Percentiles rank a stretch among this genome's conserved stretches.
These are phyloP conservation scores for Eufriesea mexicana DNA, from an alignment of 1,140 invertebrate species.

Conservation along the genomic window DNA sequence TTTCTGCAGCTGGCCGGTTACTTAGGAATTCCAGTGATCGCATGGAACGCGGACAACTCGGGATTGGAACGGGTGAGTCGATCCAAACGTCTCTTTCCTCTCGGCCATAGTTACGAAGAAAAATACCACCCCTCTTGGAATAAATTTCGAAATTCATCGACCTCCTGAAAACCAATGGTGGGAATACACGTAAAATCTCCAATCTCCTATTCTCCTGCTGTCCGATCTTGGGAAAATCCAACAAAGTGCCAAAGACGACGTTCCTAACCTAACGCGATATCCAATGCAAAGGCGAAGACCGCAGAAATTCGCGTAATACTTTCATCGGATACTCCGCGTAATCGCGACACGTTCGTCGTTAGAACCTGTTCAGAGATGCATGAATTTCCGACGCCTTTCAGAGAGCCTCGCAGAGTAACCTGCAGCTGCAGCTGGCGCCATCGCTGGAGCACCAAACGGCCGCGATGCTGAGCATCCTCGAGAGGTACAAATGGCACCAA, in stretches of 20 bases:
- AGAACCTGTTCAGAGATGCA: background rate
- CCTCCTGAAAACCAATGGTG: too few relatives aligned
- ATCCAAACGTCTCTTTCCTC: background rate
- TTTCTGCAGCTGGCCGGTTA: slow-evolving; percentile 95
- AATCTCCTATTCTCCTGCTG: too few relatives aligned
- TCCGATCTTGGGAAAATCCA: too few relatives aligned
- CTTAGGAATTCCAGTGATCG: slow-evolving; percentile 93
- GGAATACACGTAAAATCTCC: too few relatives aligned
- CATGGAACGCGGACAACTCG: slow-evolving; percentile 97
- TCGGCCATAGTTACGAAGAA: too few relatives aligned
- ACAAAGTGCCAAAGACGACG: too few relatives aligned
- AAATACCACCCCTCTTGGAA: background rate
- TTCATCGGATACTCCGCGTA: too few relatives aligned
- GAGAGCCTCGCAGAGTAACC: slow-evolving; percentile 90
- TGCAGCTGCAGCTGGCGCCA: slow-evolving; percentile 95
- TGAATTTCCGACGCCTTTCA: slow-evolving; percentile 68
- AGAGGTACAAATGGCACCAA: slow-evolving; percentile 97
- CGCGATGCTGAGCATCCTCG: slow-evolving; percentile 95
- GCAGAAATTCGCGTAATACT: too few relatives aligned
- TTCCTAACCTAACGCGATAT: too few relatives aligned
- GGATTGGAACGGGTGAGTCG: slow-evolving; percentile 88
- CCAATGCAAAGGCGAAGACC: too few relatives aligned
- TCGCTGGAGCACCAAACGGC: slow-evolving; percentile 96
- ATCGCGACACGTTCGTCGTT: too few relatives aligned
- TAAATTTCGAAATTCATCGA: too few relatives aligned